These are phyloP conservation scores for Petrocephalus sullivani DNA, from an alignment of 2,797 vertebrate species.

Conservation along the genomic window DNA sequence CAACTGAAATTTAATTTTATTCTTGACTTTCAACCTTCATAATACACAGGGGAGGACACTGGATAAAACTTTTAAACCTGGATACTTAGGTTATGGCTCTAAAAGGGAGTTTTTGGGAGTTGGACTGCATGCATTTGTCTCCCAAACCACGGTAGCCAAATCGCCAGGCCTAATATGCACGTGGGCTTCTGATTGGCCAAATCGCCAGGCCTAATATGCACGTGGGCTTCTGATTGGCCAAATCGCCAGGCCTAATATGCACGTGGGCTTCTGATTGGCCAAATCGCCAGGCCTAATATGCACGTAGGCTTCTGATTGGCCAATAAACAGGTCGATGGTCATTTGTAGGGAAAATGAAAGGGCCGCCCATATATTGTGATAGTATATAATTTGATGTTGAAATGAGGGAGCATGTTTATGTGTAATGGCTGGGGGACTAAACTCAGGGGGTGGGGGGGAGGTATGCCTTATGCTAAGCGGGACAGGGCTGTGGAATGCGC, in stretches of 20 bases:
- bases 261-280: neutral
- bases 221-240: neutral
- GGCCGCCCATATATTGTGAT: neutral
- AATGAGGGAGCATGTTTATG: slow-evolving; percentile 32
- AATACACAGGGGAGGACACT: neutral
- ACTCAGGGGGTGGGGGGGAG: slow-evolving; percentile 43
- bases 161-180: too few relatives aligned
- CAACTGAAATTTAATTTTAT: neutral
- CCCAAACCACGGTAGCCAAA: neutral
- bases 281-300: neutral
- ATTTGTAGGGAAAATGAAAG: neutral
- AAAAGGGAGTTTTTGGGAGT: neutral
- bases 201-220: neutral
- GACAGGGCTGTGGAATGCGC: slow-evolving; percentile 20
- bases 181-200: neutral
- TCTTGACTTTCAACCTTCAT: neutral
- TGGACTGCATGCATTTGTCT: neutral
- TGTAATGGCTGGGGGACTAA: slow-evolving; percentile 43
- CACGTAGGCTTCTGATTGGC: neutral
- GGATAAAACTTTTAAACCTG: neutral
- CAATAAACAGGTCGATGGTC: neutral
- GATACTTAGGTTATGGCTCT: neutral
- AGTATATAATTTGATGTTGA: neutral
- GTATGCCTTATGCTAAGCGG: neutral
- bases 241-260: neutral